Percentiles rank a stretch among this genome's conserved stretches.
These are phyloP conservation scores for Polypterus bichir DNA, from an alignment of 2,113 vertebrate genomes.

Conservation along the genomic window DNA sequence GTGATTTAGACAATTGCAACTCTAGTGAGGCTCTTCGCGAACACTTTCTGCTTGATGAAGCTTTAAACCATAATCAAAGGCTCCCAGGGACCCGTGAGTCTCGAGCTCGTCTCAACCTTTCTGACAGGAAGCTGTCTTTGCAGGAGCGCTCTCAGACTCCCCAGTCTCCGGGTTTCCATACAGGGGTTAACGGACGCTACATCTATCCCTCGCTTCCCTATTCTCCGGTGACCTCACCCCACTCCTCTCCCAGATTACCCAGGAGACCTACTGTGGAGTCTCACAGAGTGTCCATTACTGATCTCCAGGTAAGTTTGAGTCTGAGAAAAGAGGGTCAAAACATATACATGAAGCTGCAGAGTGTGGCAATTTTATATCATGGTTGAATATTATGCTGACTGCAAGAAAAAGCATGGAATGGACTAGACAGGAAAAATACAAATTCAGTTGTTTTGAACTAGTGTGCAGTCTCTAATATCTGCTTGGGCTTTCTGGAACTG, in stretches of 20 bases:
- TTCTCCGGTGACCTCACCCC: conserved; percentile 78
- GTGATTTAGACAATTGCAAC: conserved; percentile 53
- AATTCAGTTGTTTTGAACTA: too few species aligned
- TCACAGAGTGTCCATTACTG: conserved; percentile 86
- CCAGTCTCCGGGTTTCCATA: conserved; percentile 41
- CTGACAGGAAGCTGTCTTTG: conserved; percentile 75
- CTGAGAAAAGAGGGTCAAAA: neutral
- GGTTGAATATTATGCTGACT: too few species aligned
- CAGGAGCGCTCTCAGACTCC: conserved; percentile 65
- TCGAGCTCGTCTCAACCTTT: conserved; percentile 54
- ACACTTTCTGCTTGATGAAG: conserved; percentile 45
- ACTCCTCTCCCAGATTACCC: conserved; percentile 79
- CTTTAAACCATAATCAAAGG: conserved; percentile 30
- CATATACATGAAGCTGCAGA: too few species aligned
- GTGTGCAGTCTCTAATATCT: too few species aligned
- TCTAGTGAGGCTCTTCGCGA: conserved; percentile 25
- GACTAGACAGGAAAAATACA: too few species aligned
- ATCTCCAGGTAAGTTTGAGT: conserved; percentile 65
- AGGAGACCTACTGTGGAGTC: conserved; percentile 87
- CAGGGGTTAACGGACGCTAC: conserved; percentile 58
- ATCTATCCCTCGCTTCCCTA: conserved; percentile 69
- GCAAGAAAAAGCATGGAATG: too few species aligned
- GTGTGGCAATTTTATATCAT: too few species aligned
- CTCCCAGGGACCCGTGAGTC: conserved; percentile 31
- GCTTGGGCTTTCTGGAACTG: too few species aligned